phyloP scores from a whole-genome alignment of 2,888 invertebrate species.

The Patella caerulea region DNA sequence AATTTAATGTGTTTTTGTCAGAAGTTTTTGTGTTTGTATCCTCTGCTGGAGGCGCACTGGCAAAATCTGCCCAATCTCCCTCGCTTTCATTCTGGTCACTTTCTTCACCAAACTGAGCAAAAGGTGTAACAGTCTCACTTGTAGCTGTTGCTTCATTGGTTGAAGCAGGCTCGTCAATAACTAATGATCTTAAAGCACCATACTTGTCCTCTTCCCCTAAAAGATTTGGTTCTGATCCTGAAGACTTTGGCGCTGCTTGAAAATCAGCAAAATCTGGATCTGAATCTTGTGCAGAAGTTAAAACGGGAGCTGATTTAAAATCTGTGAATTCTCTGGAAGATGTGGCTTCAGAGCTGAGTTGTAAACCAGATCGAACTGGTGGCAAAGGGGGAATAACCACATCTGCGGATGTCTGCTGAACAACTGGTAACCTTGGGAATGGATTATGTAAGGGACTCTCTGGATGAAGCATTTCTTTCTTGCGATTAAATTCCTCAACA shows the following conservation, averaged over 20 bases:
- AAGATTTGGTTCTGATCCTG: constrained; percentile 43
- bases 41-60: constrained; percentile 4
- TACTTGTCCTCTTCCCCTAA: constrained; percentile 64
- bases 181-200: constrained; percentile 55
- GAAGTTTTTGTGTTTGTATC: constrained; percentile 24
- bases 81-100: constrained; percentile 21
- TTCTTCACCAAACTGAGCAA: constrained; percentile 20
- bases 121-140: constrained; percentile 17
- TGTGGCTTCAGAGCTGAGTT: constrained; percentile 17
- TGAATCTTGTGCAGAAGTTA: neutral
- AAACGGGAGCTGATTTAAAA: constrained; percentile 54
- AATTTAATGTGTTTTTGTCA: neutral
- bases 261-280: constrained; percentile 33
- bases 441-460: constrained; percentile 53
- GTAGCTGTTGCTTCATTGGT: constrained; percentile 15
- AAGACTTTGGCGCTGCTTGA: constrained; percentile 28
- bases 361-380: constrained; percentile 11
- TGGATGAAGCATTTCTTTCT: constrained; percentile 39
- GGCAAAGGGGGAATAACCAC: constrained; percentile 17
- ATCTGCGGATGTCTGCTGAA: constrained; percentile 13
- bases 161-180: constrained; percentile 29
- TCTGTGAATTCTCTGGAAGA: constrained; percentile 54
- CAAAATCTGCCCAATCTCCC: constrained; percentile 2
- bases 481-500: constrained; percentile 57
- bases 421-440: constrained; percentile 25